Evolutionary conservation across 2,113 vertebrate species (phyloP), one percentile per base, ranked within the genome.

Genomic region (Xenopus laevis): DNA sequence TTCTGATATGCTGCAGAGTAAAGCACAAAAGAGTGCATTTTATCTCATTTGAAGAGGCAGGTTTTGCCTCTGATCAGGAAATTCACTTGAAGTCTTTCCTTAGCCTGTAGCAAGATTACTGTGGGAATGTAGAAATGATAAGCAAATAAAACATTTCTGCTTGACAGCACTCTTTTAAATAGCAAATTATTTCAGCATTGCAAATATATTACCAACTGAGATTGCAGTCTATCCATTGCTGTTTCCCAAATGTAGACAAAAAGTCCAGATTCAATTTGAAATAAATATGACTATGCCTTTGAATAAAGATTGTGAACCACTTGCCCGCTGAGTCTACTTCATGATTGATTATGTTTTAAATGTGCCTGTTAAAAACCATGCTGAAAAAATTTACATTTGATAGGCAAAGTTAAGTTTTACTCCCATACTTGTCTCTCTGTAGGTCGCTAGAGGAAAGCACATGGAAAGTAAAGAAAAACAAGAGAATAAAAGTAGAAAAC

Each of bases 391-490:
- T 99, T 99, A 98, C 96, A 97, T 98, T 98, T 96, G 95, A 98
- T 98, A 98, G 95, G 97, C 95, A 98, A 98, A 98, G 96, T 98
- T 97, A 98, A 98, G 96, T 97, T 95, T 98, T 93, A 98, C 97
- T 98, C 93, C 95, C 97, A 97, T 98, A 99, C 96, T 99, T 99
- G 97, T 99, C 95, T 99, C 97, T 98, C 97, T 98, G 97, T 96
- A 99, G 96, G 94, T 98, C 95, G 96, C 97, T 99, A 98, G 92
- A 97, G 93, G 95, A 88, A 92, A 95, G 95, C 96, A 91, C 92
- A 94, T 87, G 92, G 93, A 91, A 92, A 95, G 91, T 90, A 95
- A 93, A 94, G 90, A 93, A 89, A 88, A 95, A 87, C 93, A 88
- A 91, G 89, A 91, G 84, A 87, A 90, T 84, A 92, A 87, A 84